phyloP scores from a whole-genome alignment of 2,113 vertebrate species.

The Myxocyprinus asiaticus region DNA sequence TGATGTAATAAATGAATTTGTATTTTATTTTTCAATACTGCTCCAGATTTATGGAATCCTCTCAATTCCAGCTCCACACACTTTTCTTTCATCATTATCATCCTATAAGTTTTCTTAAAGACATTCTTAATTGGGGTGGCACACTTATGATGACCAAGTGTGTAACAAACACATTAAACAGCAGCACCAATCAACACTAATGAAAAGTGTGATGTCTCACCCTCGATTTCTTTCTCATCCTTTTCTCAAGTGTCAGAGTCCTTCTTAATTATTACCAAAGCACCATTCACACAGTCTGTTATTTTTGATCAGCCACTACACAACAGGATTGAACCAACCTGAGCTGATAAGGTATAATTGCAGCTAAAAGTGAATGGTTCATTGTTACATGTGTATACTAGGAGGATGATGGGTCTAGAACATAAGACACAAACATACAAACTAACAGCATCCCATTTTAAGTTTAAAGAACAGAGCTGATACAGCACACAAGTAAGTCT shows the following conservation, averaged over 20 bases:
- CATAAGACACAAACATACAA: too few relatives aligned
- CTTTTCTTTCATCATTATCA: not conserved
- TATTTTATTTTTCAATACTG: not conserved
- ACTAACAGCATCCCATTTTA: too few relatives aligned
- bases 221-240: not conserved
- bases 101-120: not conserved
- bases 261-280: too few relatives aligned
- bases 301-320: not conserved
- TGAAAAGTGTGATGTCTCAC: not conserved
- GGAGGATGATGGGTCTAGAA: too few relatives aligned
- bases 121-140: not conserved
- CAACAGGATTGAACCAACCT: not conserved
- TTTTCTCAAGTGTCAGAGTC: too few relatives aligned
- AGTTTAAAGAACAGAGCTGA: not conserved
- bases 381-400: too few relatives aligned
- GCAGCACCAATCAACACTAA: constrained; percentile 13
- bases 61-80: not conserved
- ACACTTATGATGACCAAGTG: not conserved
- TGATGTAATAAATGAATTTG: too few relatives aligned
- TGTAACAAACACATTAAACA: constrained; percentile 10
- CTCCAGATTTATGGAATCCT: not conserved
- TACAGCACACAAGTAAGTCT: not conserved
- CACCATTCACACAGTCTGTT: not conserved
- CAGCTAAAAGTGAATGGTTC: not conserved
- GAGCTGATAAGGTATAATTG: not conserved